These are phyloP conservation scores for Tragelaphus eurycerus DNA, from an alignment of 2,797 vertebrate species.

Conservation along the genomic window DNA sequence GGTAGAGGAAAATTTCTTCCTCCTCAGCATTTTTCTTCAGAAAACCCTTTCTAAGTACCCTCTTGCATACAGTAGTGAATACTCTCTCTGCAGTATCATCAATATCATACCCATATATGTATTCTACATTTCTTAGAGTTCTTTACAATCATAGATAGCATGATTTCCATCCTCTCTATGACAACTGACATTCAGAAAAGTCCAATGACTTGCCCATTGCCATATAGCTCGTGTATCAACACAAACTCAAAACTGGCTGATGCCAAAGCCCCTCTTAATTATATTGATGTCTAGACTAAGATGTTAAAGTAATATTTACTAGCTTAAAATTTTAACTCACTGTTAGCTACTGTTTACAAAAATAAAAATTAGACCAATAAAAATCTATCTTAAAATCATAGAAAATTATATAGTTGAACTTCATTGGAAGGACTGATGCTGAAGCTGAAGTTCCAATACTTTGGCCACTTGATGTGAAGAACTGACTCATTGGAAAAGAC, in stretches of 20 bases:
- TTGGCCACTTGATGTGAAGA: not conserved
- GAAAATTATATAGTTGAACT: not conserved
- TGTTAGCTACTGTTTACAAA: not conserved
- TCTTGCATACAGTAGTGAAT: rapidly evolving
- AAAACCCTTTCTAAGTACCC: not conserved
- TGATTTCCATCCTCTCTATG: not conserved
- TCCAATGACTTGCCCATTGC: not conserved
- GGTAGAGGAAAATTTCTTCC: not conserved
- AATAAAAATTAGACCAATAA: not conserved
- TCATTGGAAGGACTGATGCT: not conserved
- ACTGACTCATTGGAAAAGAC: not conserved
- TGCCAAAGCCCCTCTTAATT: not conserved
- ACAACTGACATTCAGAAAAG: not conserved
- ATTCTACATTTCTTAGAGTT: not conserved
- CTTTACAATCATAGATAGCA: not conserved
- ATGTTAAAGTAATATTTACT: not conserved
- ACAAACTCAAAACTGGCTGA: not conserved
- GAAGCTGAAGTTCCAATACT: not conserved
- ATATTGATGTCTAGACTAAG: not conserved
- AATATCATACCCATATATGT: not conserved
- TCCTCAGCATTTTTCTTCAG: not conserved
- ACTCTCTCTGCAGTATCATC: not conserved
- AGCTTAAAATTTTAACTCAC: not conserved
- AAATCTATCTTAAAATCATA: not conserved
- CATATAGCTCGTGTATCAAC: not conserved